A percentile compares a stretch with the other conserved stretches of the same genome.
These are phyloP conservation scores for Caenorhabditis becei DNA, from an alignment of 2,888 invertebrate species.

Conservation along the genomic window DNA sequence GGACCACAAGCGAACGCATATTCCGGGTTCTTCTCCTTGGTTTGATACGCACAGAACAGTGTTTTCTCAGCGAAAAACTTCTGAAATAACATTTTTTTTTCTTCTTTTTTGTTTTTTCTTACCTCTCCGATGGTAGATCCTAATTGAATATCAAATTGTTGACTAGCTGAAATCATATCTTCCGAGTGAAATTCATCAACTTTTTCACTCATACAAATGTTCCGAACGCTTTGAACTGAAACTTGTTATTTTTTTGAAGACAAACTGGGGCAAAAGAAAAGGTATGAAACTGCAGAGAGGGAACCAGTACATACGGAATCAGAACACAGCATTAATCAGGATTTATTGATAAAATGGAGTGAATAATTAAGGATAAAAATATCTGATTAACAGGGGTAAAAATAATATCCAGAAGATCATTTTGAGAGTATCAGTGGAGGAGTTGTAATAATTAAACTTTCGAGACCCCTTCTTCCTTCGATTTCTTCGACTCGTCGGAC, in stretches of 20 bases:
- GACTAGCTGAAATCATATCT: slow-evolving; percentile 49
- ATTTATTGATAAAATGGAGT: too few species aligned
- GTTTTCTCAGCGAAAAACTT: background rate
- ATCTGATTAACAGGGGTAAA: background rate
- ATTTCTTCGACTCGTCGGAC: slow-evolving; percentile 23
- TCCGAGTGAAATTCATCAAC: slow-evolving; percentile 23
- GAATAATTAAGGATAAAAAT: background rate
- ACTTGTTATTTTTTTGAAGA: background rate
- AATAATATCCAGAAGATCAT: too few species aligned
- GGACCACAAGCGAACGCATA: slow-evolving; percentile 21
- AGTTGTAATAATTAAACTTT: background rate
- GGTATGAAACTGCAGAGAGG: background rate
- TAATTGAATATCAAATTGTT: slow-evolving; percentile 25
- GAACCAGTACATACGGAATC: background rate
- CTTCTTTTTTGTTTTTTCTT: background rate
- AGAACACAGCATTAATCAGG: too few species aligned
- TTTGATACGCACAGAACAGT: slow-evolving; percentile 31
- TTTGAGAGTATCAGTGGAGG: too few species aligned
- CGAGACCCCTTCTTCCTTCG: slow-evolving; percentile 14
- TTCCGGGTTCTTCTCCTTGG: slow-evolving; percentile 3
- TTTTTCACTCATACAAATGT: slow-evolving; percentile 59
- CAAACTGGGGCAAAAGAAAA: background rate
- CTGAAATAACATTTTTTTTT: background rate
- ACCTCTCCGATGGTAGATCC: slow-evolving; percentile 4
- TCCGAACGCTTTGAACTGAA: slow-evolving; percentile 19